Conservation (phyloP, 2,797 vertebrate species). For the Perodicticus potto region DNA sequence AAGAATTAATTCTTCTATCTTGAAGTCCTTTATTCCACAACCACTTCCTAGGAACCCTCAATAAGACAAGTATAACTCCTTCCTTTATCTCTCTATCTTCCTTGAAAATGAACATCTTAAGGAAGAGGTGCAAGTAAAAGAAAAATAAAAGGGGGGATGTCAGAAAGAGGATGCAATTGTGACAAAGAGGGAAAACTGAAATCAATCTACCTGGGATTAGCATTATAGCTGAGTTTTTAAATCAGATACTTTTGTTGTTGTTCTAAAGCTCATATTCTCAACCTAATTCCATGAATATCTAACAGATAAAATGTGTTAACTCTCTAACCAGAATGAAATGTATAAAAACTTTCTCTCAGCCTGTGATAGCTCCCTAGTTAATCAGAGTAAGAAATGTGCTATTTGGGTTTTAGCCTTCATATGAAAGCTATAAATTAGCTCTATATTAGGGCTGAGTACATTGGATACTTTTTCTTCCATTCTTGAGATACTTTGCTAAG, state of each 20-base stretch:
- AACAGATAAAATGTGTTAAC: not conserved
- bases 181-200: not conserved
- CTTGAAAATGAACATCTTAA: not conserved
- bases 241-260: not conserved
- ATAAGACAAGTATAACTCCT: not conserved
- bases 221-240: not conserved
- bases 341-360: not conserved
- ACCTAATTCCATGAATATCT: not conserved
- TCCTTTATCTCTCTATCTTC: not conserved
- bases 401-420: too few relatives aligned
- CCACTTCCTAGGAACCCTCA: not conserved
- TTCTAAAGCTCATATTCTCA: conserved; percentile 2
- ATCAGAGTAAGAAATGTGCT: not conserved
- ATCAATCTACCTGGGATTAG: not conserved
- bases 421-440: too few relatives aligned
- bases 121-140: not conserved
- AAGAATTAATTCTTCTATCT: not conserved
- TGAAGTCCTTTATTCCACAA: not conserved
- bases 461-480: too few relatives aligned
- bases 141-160: not conserved
- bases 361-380: not conserved
- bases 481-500: too few relatives aligned
- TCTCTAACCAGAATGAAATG: not conserved
- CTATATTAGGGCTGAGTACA: too few relatives aligned
- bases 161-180: not conserved